Evolutionary conservation across 2,888 invertebrate genomes (phyloP).

Genomic region (Xestia c-nigrum): DNA sequence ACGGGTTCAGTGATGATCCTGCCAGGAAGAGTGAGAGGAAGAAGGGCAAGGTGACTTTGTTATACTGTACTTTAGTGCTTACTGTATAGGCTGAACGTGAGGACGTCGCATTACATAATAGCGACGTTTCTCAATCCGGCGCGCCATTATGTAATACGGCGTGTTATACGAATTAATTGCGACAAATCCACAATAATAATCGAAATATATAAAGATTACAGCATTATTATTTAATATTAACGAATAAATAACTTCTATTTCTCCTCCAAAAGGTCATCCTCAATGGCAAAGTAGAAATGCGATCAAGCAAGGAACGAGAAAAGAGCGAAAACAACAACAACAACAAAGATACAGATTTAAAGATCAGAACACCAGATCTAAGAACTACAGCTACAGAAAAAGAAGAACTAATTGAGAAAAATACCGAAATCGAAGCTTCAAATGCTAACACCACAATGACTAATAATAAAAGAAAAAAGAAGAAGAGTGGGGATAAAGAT

Average conservation of each 20-base stretch:
- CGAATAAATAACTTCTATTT: too few relatives aligned
- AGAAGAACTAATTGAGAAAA: constrained; percentile 6
- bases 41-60: constrained; percentile 45
- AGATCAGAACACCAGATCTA: neutral
- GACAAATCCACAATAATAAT: too few relatives aligned
- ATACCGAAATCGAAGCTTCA: constrained; percentile 15
- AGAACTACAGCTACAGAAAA: neutral
- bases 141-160: too few relatives aligned
- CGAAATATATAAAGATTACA: too few relatives aligned
- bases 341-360: neutral
- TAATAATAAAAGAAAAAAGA: constrained; percentile 61
- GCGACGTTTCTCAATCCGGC: too few relatives aligned
- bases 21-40: constrained; percentile 63
- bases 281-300: neutral
- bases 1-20: constrained; percentile 62
- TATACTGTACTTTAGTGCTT: too few relatives aligned
- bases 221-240: too few relatives aligned
- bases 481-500: constrained; percentile 66
- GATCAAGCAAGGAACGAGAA: neutral
- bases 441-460: neutral
- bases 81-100: too few relatives aligned
- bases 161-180: too few relatives aligned
- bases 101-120: too few relatives aligned
- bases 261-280: constrained; percentile 1
- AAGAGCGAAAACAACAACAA: neutral